Evolutionary conservation across 1,140 invertebrate genomes (phyloP).

Genomic region (Leptinotarsa lineolata): DNA sequence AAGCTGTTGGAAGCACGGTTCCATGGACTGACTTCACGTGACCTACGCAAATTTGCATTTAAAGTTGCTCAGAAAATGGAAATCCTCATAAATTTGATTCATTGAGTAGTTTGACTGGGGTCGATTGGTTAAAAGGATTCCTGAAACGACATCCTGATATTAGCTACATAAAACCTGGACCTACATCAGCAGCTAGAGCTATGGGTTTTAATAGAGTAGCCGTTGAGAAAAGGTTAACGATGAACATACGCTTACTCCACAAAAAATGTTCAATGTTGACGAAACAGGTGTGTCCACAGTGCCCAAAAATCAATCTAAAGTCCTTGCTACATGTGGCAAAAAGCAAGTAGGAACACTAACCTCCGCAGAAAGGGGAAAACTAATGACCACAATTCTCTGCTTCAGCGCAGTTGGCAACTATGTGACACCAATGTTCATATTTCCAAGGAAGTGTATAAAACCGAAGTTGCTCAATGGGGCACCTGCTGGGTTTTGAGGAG

Average conservation of each 20-base stretch:
- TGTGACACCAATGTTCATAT: slow-evolving; percentile 50
- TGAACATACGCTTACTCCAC: slow-evolving; percentile 18
- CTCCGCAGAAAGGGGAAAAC: slow-evolving; percentile 40
- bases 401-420: slow-evolving; percentile 49
- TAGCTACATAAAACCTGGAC: too few species aligned
- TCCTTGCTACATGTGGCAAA: too few species aligned
- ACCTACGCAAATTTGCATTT: slow-evolving; percentile 32
- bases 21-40: slow-evolving; percentile 31
- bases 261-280: too few species aligned
- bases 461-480: slow-evolving; percentile 45
- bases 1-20: slow-evolving; percentile 34
- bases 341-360: slow-evolving; percentile 1
- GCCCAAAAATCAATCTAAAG: too few species aligned
- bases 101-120: slow-evolving; percentile 41
- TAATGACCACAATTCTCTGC: slow-evolving; percentile 52
- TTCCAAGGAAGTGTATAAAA: slow-evolving; percentile 39
- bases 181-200: slow-evolving; percentile 36
- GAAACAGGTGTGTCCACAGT: too few species aligned
- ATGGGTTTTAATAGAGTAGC: slow-evolving; percentile 49
- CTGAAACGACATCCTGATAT: slow-evolving; percentile 44
- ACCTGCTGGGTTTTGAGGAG: slow-evolving; percentile 34
- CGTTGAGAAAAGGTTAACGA: slow-evolving; percentile 46
- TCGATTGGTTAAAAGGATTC: slow-evolving; percentile 48
- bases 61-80: slow-evolving; percentile 36
- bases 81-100: slow-evolving; percentile 32